Conservation (phyloP, 2,797 vertebrate species). For the Harpagifer antarcticus region DNA sequence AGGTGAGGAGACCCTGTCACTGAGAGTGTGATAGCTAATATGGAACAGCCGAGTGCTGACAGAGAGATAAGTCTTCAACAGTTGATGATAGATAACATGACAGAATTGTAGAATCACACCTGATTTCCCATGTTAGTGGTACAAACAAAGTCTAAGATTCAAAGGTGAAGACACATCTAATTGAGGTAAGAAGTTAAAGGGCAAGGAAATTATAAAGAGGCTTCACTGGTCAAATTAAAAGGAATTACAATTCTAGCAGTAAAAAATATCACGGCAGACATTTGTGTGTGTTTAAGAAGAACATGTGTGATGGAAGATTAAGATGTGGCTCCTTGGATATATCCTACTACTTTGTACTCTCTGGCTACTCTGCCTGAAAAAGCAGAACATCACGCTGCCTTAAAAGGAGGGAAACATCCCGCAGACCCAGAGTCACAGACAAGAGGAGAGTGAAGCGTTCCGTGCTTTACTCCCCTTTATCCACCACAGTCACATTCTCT, state of each 20-base stretch:
- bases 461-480: conserved; percentile 37
- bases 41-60: conserved; percentile 69
- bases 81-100: conserved; percentile 57
- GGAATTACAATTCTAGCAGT: neutral
- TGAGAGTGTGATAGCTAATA: conserved; percentile 52
- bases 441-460: conserved; percentile 62
- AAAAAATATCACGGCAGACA: neutral
- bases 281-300: neutral
- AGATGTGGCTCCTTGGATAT: conserved; percentile 12
- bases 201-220: conserved; percentile 5
- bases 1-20: conserved; percentile 70
- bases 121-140: conserved; percentile 35
- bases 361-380: conserved; percentile 57
- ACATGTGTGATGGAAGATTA: conserved; percentile 16
- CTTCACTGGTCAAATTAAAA: neutral
- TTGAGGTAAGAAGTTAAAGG: neutral
- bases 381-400: conserved; percentile 72
- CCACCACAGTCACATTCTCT: conserved; percentile 42
- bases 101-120: conserved; percentile 33
- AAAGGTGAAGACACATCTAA: neutral
- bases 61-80: conserved; percentile 68
- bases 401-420: conserved; percentile 81
- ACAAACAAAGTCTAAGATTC: conserved; percentile 21
- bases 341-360: conserved; percentile 49
- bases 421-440: conserved; percentile 51